Evolutionary conservation across 2,888 invertebrate species (phyloP).

Genomic region (Dryomyza anilis): DNA sequence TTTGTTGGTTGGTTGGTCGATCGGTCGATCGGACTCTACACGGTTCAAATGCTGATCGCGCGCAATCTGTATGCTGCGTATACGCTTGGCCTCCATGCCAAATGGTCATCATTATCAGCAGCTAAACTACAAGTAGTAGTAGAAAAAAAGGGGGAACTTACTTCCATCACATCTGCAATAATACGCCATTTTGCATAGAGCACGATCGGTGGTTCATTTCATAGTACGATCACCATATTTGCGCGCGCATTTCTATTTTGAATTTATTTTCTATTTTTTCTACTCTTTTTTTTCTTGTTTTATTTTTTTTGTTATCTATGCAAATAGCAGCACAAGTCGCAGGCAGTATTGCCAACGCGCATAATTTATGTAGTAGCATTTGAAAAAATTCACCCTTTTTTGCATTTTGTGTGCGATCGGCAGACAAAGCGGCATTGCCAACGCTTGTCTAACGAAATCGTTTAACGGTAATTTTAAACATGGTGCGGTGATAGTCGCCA

Average conservation of each 20-base stretch:
- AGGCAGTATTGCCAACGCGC: neutral
- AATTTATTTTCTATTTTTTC: too few relatives aligned
- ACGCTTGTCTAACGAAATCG: constrained; percentile 8
- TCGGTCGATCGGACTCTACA: neutral
- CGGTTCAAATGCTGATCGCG: neutral
- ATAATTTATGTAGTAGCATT: neutral
- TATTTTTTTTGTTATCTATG: too few relatives aligned
- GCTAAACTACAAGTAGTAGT: too few relatives aligned
- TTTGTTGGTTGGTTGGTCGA: neutral
- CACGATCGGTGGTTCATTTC: neutral
- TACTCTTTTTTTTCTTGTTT: too few relatives aligned
- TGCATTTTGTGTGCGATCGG: too few relatives aligned
- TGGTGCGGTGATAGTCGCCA: too few relatives aligned
- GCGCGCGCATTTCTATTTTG: constrained; percentile 23
- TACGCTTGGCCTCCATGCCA: constrained; percentile 26
- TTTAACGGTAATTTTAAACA: too few relatives aligned
- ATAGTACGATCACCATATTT: constrained; percentile 11
- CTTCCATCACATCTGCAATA: constrained; percentile 21
- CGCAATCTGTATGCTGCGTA: constrained; percentile 26
- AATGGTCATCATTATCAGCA: constrained; percentile 24
- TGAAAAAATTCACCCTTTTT: constrained; percentile 13
- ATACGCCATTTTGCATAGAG: constrained; percentile 1
- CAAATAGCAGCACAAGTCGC: neutral
- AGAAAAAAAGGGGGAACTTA: constrained; percentile 18
- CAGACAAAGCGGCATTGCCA: neutral